Evolutionary conservation across 53 echinoderm and acorn worm genomes (phyloP).

Genomic region (Pentamera pediparva): DNA sequence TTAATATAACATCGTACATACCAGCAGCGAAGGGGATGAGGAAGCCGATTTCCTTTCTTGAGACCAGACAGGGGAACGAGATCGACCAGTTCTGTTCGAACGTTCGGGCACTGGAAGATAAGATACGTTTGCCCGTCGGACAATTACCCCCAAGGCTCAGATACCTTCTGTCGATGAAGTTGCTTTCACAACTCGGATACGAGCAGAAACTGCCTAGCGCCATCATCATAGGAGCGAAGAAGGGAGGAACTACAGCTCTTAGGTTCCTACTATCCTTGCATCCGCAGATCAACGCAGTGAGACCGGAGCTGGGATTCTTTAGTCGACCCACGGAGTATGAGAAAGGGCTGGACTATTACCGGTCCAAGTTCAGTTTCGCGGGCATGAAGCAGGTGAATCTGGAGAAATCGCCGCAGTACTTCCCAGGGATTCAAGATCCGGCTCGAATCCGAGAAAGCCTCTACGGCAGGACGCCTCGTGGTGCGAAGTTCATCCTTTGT

Average conservation of each 20-base stretch:
- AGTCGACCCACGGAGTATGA: constrained; percentile 17
- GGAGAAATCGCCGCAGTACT: constrained; percentile 80
- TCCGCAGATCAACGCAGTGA: not conserved
- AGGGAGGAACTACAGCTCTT: constrained; percentile 4
- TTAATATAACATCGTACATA: too few species aligned
- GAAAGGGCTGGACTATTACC: constrained; percentile 68
- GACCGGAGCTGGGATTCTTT: not conserved
- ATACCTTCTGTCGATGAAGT: not conserved
- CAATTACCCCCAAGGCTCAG: not conserved
- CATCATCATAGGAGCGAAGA: not conserved
- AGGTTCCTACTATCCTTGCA: not conserved
- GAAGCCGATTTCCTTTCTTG: too few species aligned
- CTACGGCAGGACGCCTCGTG: constrained; percentile 11
- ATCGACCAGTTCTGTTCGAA: too few species aligned
- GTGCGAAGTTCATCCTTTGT: constrained; percentile 59
- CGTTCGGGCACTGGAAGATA: too few species aligned
- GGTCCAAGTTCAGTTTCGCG: constrained; percentile 60
- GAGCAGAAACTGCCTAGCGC: not conserved
- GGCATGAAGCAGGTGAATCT: constrained; percentile 36
- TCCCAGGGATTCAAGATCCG: constrained; percentile 51
- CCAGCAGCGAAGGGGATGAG: too few species aligned
- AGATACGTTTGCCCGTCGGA: too few species aligned
- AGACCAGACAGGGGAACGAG: too few species aligned
- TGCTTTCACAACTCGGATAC: not conserved
- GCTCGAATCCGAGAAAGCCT: constrained; percentile 50